Percentiles rank a stretch among this genome's conserved stretches.
Conservation (phyloP, 2,113 vertebrate species). For the Pungitius pungitius region DNA sequence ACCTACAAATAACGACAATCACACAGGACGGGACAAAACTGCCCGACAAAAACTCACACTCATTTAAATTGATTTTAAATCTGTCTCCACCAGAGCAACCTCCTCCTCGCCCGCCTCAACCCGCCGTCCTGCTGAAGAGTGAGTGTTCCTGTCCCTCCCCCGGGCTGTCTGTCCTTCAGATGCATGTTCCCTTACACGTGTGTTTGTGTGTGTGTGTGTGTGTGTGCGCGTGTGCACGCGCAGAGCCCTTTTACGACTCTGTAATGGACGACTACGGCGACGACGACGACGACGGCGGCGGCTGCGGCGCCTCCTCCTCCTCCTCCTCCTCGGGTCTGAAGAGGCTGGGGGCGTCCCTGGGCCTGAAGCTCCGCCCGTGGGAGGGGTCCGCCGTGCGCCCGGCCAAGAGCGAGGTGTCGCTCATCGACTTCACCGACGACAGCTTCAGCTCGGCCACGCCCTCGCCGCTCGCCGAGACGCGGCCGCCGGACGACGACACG, state of each 20-base stretch:
- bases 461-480: slow-evolving; percentile 82
- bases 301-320: background rate
- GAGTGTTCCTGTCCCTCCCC: slow-evolving; percentile 73
- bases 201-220: accelerated
- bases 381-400: slow-evolving; percentile 68
- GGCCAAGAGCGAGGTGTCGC: slow-evolving; percentile 83
- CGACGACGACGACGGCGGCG: slow-evolving; percentile 59
- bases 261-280: slow-evolving; percentile 89
- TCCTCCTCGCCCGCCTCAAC: slow-evolving; percentile 95
- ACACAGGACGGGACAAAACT: too few relatives aligned
- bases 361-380: slow-evolving; percentile 87
- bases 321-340: slow-evolving; percentile 78
- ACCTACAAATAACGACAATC: too few relatives aligned
- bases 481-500: slow-evolving; percentile 79
- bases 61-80: background rate
- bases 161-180: slow-evolving; percentile 44
- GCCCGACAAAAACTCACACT: too few relatives aligned
- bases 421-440: slow-evolving; percentile 95
- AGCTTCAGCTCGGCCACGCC: slow-evolving; percentile 81
- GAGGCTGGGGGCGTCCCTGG: slow-evolving; percentile 85
- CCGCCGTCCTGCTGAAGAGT: slow-evolving; percentile 91
- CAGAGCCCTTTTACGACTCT: slow-evolving; percentile 91
- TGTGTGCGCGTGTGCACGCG: background rate
- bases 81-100: slow-evolving; percentile 84
- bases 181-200: background rate